phyloP scores from a whole-genome alignment of 2,113 vertebrate genomes.

The Hemicordylus capensis region DNA sequence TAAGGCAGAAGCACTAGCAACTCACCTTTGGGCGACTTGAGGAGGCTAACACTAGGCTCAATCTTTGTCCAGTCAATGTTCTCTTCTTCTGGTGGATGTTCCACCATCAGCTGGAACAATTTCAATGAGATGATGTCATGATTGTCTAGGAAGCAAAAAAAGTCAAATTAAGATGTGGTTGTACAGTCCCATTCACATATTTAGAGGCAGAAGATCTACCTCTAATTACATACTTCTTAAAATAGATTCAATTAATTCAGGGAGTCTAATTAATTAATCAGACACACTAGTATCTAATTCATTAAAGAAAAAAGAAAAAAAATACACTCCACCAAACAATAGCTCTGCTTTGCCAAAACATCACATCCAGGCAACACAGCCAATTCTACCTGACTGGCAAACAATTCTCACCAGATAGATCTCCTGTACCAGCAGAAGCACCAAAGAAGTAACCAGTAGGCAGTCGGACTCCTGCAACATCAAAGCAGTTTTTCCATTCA shows the following conservation, averaged over 20 bases:
- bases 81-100: constrained; percentile 92
- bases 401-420: constrained; percentile 87
- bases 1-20: neutral
- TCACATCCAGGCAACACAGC: neutral
- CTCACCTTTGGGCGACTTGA: constrained; percentile 96
- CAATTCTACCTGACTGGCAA: neutral
- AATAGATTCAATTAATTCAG: neutral
- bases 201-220: neutral
- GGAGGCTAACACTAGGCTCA: constrained; percentile 93
- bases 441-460: constrained; percentile 98
- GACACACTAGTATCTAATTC: neutral
- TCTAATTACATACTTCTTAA: neutral
- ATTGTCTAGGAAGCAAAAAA: constrained; percentile 82
- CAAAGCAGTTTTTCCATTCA: constrained; percentile 97
- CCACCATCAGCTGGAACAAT: constrained; percentile 97
- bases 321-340: neutral
- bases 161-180: neutral
- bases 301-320: neutral
- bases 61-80: constrained; percentile 97
- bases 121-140: constrained; percentile 99
- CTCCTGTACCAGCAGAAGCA: constrained; percentile 95
- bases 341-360: fast-evolving
- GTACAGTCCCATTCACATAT: neutral
- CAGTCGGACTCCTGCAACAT: constrained; percentile 91
- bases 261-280: neutral